Percentiles rank a stretch among this genome's conserved stretches.
Evolutionary conservation across 2,888 invertebrate genomes (phyloP).

Genomic region (Lasiommata megera): DNA sequence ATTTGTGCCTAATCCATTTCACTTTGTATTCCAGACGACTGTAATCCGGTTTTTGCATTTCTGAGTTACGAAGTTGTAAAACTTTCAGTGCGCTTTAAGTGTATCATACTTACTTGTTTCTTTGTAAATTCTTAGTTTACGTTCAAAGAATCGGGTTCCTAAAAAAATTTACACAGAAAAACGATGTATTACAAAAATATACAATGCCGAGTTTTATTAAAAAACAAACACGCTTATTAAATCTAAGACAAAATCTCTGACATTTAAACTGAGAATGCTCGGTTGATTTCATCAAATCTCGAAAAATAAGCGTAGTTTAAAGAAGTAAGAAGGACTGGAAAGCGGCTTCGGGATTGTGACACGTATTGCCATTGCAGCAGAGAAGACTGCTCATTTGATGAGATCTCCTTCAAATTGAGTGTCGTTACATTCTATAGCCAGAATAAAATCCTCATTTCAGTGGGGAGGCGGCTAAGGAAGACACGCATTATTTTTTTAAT

Average conservation of each 20-base stretch:
- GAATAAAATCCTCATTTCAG: slow-evolving; percentile 27
- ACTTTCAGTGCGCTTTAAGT: too few species aligned
- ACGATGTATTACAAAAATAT: neutral
- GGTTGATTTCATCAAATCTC: slow-evolving; percentile 31
- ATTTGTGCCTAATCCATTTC: too few species aligned
- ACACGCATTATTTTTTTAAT: slow-evolving; percentile 26
- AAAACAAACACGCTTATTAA: slow-evolving; percentile 17
- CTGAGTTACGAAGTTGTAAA: too few species aligned
- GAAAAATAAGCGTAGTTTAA: slow-evolving; percentile 22
- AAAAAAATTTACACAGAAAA: neutral
- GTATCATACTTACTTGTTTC: neutral
- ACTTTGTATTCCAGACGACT: too few species aligned
- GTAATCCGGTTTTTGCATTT: too few species aligned
- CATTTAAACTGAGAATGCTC: slow-evolving; percentile 29
- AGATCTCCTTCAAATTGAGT: slow-evolving; percentile 16
- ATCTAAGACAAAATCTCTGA: slow-evolving; percentile 18
- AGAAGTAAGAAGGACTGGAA: slow-evolving; percentile 11
- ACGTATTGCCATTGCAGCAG: slow-evolving; percentile 11
- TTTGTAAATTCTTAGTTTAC: neutral
- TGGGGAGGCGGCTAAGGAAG: slow-evolving; percentile 18
- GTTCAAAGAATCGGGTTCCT: neutral
- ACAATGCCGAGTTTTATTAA: slow-evolving; percentile 7
- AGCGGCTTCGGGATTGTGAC: slow-evolving; percentile 11
- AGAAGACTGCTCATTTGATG: slow-evolving; percentile 4
- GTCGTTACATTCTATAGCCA: slow-evolving; percentile 29